These are phyloP conservation scores for Chaunax sp. DNA, from an alignment of 2,797 vertebrate species.

Conservation along the genomic window DNA sequence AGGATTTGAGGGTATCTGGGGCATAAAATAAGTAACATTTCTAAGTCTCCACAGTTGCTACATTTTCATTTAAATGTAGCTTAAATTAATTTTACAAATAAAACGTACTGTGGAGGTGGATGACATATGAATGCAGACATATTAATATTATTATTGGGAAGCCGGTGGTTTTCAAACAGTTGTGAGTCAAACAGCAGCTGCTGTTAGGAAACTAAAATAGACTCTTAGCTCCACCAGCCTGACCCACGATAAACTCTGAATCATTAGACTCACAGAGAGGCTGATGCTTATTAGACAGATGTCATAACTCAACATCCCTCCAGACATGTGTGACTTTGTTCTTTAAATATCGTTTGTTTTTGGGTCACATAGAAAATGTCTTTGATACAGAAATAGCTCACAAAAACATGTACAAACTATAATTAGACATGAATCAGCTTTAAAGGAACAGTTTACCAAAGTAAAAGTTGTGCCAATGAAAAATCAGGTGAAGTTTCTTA, in stretches of 20 bases:
- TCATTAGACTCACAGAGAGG: slow-evolving; percentile 15
- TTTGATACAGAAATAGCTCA: slow-evolving; percentile 39
- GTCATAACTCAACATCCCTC: slow-evolving; percentile 2
- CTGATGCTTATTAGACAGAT: background rate
- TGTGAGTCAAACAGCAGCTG: slow-evolving; percentile 73
- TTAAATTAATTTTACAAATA: no score
- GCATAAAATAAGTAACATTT: no score
- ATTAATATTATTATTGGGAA: slow-evolving; percentile 7
- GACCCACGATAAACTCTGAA: slow-evolving; percentile 34
- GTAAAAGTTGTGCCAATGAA: no score
- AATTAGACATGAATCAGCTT: no score
- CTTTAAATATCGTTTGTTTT: slow-evolving; percentile 18
- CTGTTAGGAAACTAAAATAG: slow-evolving; percentile 67
- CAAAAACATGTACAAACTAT: no score
- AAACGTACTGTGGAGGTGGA: no score
- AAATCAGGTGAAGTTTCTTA: no score
- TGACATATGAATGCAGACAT: no score
- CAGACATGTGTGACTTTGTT: slow-evolving; percentile 17
- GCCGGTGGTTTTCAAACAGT: slow-evolving; percentile 54
- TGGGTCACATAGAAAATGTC: background rate
- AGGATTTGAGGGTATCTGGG: no score
- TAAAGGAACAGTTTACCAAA: no score
- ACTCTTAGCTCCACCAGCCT: slow-evolving; percentile 35
- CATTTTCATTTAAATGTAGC: no score
- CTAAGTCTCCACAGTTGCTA: background rate